Evolutionary conservation across 2,888 invertebrate genomes (phyloP).

Genomic region (Synergus umbraculus): DNA sequence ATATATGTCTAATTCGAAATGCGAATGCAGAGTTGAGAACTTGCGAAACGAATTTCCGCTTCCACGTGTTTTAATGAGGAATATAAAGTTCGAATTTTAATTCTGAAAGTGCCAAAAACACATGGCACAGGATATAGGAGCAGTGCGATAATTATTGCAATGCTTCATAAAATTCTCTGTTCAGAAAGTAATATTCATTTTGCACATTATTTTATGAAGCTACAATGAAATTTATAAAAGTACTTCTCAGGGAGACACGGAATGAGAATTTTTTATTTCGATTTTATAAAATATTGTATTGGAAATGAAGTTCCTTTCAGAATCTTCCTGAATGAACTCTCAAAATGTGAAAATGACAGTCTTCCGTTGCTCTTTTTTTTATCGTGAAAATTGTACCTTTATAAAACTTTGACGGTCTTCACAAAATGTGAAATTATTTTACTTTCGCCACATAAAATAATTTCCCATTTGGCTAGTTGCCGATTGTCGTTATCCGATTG

Average conservation of each 20-base stretch:
- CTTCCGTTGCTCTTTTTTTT: not conserved
- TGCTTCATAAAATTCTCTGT: conserved; percentile 15
- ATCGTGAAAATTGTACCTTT: not conserved
- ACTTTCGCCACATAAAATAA: not conserved
- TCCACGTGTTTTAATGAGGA: conserved; percentile 10
- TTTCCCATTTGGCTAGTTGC: not conserved
- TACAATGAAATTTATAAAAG: not conserved
- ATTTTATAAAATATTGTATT: not conserved
- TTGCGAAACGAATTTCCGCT: conserved; percentile 10
- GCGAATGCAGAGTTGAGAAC: conserved; percentile 11
- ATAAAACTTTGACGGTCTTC: not conserved
- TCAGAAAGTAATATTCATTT: not conserved
- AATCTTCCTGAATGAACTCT: not conserved
- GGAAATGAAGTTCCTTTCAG: not conserved
- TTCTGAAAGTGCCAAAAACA: conserved; percentile 22
- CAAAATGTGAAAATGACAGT: not conserved
- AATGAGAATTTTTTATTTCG: not conserved
- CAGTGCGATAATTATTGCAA: conserved; percentile 27
- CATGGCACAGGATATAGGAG: not conserved
- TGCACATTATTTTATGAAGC: not conserved
- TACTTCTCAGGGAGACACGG: not conserved
- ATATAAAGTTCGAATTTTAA: conserved; percentile 13
- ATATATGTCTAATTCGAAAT: conserved; percentile 1
- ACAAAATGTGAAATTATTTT: not conserved
- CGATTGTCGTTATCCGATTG: conserved; percentile 12